Percentiles rank a stretch among this genome's conserved stretches.
Evolutionary conservation across 2,113 vertebrate species (phyloP).

Genomic region (Scortum barcoo): DNA sequence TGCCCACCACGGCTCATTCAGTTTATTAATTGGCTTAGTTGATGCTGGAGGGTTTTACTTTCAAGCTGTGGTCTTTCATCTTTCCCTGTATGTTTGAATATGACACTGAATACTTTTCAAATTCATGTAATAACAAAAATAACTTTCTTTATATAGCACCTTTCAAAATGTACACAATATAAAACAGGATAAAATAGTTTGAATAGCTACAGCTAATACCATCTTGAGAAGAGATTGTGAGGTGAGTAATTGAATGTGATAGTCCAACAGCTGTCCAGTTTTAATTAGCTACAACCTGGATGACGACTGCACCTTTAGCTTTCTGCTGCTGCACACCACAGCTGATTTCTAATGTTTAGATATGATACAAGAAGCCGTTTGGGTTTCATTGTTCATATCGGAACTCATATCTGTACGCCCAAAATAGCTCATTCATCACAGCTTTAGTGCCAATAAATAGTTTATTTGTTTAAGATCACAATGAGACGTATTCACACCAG

Average conservation of each 20-base stretch:
- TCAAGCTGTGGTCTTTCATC: constrained; percentile 6
- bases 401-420: neutral
- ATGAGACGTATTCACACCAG: neutral
- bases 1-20: constrained; percentile 2
- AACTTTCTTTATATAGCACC: no score
- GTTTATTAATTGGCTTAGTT: constrained; percentile 28
- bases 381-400: neutral
- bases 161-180: no score
- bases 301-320: neutral
- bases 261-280: constrained; percentile 24
- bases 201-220: no score
- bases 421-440: neutral
- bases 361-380: neutral
- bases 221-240: constrained; percentile 23
- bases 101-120: neutral
- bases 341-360: no score
- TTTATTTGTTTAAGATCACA: neutral
- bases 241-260: constrained; percentile 46
- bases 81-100: neutral
- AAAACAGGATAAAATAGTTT: no score
- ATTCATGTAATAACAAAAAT: no score
- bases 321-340: no score
- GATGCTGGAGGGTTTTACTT: neutral
- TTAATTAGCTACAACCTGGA: constrained; percentile 30
- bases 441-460: neutral